These are phyloP conservation scores for Ctenosaura bakeri DNA, from an alignment of 2,797 vertebrate genomes.

Conservation along the genomic window DNA sequence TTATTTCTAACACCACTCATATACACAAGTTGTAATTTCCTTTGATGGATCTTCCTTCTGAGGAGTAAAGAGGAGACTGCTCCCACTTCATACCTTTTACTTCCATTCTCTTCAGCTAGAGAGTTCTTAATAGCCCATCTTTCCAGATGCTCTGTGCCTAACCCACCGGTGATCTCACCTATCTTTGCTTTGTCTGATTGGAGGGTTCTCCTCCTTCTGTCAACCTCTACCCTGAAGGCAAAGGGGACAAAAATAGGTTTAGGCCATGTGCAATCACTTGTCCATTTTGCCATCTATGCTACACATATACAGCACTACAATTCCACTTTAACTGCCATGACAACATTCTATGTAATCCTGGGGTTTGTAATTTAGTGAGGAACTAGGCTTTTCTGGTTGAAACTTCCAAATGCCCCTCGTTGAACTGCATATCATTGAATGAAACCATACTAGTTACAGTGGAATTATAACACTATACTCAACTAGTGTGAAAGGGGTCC, in stretches of 20 bases:
- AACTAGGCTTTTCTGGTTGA: too few relatives aligned
- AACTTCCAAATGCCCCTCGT: too few relatives aligned
- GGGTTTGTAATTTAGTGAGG: too few relatives aligned
- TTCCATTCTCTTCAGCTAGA: neutral
- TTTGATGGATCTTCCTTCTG: neutral
- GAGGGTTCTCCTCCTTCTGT: neutral
- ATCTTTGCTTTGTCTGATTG: neutral
- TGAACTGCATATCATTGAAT: too few relatives aligned
- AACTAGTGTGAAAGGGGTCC: neutral
- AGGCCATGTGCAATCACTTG: neutral
- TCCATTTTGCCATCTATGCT: neutral
- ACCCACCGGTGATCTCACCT: neutral
- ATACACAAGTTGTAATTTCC: neutral
- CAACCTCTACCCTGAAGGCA: neutral
- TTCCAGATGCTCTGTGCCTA: neutral
- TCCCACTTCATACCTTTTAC: neutral
- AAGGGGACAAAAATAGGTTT: neutral
- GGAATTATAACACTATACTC: too few relatives aligned
- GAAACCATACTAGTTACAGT: too few relatives aligned
- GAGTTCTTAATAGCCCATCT: neutral
- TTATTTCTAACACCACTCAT: too few relatives aligned
- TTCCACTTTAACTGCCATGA: too few relatives aligned
- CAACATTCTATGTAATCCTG: too few relatives aligned
- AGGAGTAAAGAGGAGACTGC: neutral
- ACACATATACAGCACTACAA: too few relatives aligned